These are phyloP conservation scores for Zingel zingel DNA, from an alignment of 2,113 vertebrate species.

Conservation along the genomic window DNA sequence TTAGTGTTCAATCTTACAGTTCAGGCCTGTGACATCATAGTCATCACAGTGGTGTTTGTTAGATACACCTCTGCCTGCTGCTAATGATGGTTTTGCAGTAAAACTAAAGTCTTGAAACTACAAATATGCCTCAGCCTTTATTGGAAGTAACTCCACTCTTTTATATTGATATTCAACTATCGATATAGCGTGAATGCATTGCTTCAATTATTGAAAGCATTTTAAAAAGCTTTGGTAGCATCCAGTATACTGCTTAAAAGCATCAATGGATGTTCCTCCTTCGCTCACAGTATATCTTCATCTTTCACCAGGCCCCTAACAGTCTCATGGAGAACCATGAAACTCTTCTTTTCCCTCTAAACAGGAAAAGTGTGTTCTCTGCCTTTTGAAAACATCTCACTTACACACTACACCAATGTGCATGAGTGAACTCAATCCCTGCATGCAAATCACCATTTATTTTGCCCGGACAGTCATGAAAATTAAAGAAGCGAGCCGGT, in stretches of 20 bases:
- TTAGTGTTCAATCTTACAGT: background rate
- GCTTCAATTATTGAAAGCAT: background rate
- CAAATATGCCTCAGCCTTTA: background rate
- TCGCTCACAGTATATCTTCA: background rate
- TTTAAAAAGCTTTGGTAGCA: background rate
- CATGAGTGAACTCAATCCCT: background rate
- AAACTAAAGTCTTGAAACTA: background rate
- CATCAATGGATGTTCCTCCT: background rate
- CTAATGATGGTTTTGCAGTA: background rate
- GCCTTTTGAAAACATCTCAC: slow-evolving; percentile 23
- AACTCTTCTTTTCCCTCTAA: background rate
- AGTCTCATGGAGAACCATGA: background rate
- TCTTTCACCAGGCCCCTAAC: background rate
- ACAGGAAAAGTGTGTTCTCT: background rate
- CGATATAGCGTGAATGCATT: background rate
- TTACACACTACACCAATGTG: slow-evolving; percentile 18
- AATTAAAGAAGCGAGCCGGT: slow-evolving; percentile 16
- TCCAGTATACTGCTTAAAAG: background rate
- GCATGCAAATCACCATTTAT: slow-evolving; percentile 34
- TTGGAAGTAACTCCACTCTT: background rate
- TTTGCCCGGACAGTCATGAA: slow-evolving; percentile 27
- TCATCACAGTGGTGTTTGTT: background rate
- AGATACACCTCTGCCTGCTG: background rate
- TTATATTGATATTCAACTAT: background rate
- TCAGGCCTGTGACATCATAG: background rate